Percentiles rank a stretch among this genome's conserved stretches.
Evolutionary conservation across 2,888 invertebrate genomes (phyloP).

Genomic region (Aporophyla lueneburgensis): DNA sequence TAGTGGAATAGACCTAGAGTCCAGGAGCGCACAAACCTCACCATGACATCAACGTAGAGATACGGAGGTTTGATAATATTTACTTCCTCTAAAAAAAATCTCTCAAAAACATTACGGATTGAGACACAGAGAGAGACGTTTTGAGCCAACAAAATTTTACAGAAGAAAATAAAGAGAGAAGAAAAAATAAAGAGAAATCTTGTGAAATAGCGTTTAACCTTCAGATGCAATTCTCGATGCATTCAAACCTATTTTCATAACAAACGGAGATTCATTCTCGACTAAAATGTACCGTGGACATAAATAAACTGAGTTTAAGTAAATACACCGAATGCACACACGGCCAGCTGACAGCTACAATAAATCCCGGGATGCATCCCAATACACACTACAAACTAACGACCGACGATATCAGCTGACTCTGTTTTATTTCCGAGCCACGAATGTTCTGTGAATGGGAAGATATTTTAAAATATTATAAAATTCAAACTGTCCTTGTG

Average conservation of each 20-base stretch:
- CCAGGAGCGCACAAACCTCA: too few species aligned
- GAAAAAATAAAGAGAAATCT: not conserved
- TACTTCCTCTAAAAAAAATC: too few species aligned
- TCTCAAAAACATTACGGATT: not conserved
- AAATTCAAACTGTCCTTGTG: not conserved
- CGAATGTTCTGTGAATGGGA: conserved; percentile 2
- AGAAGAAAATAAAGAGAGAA: not conserved
- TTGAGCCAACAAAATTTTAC: not conserved
- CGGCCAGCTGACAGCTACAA: conserved; percentile 6
- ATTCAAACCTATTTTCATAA: not conserved
- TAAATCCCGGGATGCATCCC: conserved; percentile 36
- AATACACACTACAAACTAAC: conserved; percentile 30
- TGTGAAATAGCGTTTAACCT: not conserved
- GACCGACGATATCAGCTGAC: conserved; percentile 23
- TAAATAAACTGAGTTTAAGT: conserved; percentile 30
- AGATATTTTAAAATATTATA: not conserved
- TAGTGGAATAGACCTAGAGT: too few species aligned
- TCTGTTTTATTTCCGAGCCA: conserved; percentile 42
- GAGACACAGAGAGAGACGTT: not conserved
- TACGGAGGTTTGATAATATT: too few species aligned
- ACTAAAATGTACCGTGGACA: not conserved
- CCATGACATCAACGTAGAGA: too few species aligned
- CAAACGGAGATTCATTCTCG: not conserved
- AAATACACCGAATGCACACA: conserved; percentile 15
- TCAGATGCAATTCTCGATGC: not conserved